Percentiles rank a stretch among this genome's conserved stretches.
These are phyloP conservation scores for Muraenolepis orangiensis DNA, from an alignment of 2,797 vertebrate species.

Conservation along the genomic window DNA sequence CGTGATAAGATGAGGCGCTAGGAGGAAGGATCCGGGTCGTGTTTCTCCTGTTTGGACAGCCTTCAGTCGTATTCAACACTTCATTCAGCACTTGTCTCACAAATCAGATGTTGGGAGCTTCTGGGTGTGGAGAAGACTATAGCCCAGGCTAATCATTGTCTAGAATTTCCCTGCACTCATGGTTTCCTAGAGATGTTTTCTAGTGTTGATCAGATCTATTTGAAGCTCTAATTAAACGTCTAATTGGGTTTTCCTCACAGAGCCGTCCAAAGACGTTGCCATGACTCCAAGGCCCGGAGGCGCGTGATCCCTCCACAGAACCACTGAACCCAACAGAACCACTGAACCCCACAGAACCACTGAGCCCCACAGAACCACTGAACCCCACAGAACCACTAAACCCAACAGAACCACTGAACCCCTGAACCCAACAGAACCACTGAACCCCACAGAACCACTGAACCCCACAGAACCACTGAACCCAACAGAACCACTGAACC, in stretches of 20 bases:
- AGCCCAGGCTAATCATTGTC: not conserved
- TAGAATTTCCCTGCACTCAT: not conserved
- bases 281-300: constrained; percentile 24
- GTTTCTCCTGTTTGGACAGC: too few relatives aligned
- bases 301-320: constrained; percentile 26
- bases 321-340: not conserved
- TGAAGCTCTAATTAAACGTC: not conserved
- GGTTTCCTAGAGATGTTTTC: not conserved
- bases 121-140: not conserved
- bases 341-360: not conserved
- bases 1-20: too few relatives aligned
- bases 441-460: too few relatives aligned
- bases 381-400: not conserved
- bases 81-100: not conserved
- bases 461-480: not conserved
- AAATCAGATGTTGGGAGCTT: not conserved
- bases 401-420: too few relatives aligned
- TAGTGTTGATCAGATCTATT: not conserved
- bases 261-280: constrained; percentile 25
- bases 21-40: too few relatives aligned
- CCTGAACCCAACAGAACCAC: too few relatives aligned
- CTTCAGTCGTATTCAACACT: not conserved
- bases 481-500: too few relatives aligned
- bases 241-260: constrained; percentile 37
- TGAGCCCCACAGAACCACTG: too few relatives aligned